Evolutionary conservation across 2,797 vertebrate species (phyloP).

Genomic region (Microctenopoma steveboyesi): DNA sequence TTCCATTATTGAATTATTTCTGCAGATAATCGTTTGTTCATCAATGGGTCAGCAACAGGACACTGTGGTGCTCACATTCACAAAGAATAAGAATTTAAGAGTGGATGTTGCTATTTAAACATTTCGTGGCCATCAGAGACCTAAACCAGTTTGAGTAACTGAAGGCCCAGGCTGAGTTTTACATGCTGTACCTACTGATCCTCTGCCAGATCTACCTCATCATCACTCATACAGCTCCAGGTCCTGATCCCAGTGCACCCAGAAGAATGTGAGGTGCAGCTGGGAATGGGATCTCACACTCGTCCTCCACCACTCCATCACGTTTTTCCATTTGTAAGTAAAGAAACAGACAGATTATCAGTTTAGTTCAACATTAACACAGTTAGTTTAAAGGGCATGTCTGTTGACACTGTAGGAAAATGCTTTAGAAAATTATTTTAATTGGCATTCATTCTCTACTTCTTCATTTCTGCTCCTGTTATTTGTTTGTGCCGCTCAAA

Average conservation of each 20-base stretch:
- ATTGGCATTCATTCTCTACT: conserved; percentile 63
- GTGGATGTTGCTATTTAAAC: conserved; percentile 30
- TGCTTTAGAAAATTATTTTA: conserved; percentile 62
- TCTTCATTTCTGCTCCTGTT: conserved; percentile 45
- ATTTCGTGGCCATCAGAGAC: conserved; percentile 8
- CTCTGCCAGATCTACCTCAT: conserved; percentile 60
- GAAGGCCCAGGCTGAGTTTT: conserved; percentile 13
- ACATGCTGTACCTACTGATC: conserved; percentile 39
- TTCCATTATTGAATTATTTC: conserved; percentile 32
- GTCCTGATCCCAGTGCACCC: conserved; percentile 42
- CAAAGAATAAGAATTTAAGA: conserved; percentile 12
- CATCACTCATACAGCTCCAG: conserved; percentile 53
- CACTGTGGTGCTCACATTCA: conserved; percentile 12
- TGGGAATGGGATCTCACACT: conserved; percentile 58
- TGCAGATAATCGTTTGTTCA: conserved; percentile 78
- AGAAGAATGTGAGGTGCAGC: conserved; percentile 43
- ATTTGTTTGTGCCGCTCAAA: conserved; percentile 68
- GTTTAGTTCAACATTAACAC: conserved; percentile 27
- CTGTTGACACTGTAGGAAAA: conserved; percentile 30
- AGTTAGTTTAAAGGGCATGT: conserved; percentile 14
- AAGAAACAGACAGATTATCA: conserved; percentile 24
- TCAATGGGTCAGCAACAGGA: conserved; percentile 82
- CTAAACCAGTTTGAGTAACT: conserved; percentile 2
- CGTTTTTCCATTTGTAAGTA: conserved; percentile 10
- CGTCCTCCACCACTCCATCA: conserved; percentile 24